A percentile compares a stretch with the other conserved stretches of the same genome.
phyloP scores from a whole-genome alignment of 1,140 invertebrate species.

The Orius insidiosus region DNA sequence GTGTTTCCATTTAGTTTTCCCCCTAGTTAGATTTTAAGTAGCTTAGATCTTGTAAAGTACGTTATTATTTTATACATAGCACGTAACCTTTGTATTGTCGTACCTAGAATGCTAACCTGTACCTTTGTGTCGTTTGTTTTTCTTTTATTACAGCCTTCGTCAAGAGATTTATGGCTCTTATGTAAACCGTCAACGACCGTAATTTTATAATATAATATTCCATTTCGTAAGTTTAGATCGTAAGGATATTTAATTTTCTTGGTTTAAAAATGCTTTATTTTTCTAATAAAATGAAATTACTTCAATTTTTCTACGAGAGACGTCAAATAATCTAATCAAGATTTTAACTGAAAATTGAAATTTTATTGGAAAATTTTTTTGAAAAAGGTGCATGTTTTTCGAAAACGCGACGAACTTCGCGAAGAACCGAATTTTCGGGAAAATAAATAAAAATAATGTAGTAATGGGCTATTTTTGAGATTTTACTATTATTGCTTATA shows the following conservation, averaged over 20 bases:
- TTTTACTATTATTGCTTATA: no score
- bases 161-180: constrained; percentile 44
- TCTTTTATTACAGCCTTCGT: constrained; percentile 46
- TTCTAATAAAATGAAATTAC: background rate
- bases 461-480: no score
- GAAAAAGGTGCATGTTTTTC: background rate
- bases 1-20: background rate
- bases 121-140: constrained; percentile 20
- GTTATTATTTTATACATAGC: constrained; percentile 6
- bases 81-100: constrained; percentile 5
- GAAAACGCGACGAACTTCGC: background rate
- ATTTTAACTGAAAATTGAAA: background rate
- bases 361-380: no score
- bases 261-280: background rate
- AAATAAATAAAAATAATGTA: no score
- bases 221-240: constrained; percentile 11
- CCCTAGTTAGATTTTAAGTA: constrained; percentile 6
- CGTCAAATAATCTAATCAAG: background rate
- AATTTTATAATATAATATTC: constrained; percentile 2
- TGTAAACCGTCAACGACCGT: background rate
- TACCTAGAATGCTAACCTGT: constrained; percentile 2
- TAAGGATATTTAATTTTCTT: background rate
- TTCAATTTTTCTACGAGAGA: background rate
- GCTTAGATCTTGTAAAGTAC: constrained; percentile 3
- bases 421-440: no score